phyloP scores from a whole-genome alignment of 2,888 invertebrate genomes.

The Stenoptilia bipunctidactyla region DNA sequence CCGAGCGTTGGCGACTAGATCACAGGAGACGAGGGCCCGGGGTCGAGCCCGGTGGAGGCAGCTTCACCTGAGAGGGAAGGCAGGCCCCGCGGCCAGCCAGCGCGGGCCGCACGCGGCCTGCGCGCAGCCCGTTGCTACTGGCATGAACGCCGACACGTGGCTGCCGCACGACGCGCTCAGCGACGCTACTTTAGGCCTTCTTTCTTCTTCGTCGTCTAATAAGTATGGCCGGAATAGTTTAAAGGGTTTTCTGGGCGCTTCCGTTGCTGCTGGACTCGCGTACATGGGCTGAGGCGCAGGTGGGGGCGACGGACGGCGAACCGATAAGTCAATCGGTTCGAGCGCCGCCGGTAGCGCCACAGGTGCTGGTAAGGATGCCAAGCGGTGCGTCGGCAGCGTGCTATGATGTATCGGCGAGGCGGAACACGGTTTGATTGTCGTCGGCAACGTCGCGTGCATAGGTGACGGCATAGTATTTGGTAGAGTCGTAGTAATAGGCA shows the following conservation, averaged over 20 bases:
- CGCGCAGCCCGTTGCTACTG: constrained; percentile 53
- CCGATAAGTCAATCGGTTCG: constrained; percentile 51
- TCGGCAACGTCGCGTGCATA: constrained; percentile 22
- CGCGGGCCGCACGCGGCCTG: constrained; percentile 58
- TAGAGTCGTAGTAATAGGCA: constrained; percentile 25
- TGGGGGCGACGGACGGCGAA: constrained; percentile 42
- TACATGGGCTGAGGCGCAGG: constrained; percentile 38
- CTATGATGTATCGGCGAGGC: constrained; percentile 14
- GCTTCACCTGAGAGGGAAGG: constrained; percentile 64
- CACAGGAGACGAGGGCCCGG: constrained; percentile 55
- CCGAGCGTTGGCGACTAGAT: constrained; percentile 67
- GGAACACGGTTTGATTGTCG: constrained; percentile 9
- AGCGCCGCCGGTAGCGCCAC: constrained; percentile 30
- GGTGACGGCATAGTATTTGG: constrained; percentile 23
- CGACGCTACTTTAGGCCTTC: constrained; percentile 41
- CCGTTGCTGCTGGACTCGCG: constrained; percentile 29
- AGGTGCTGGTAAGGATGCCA: constrained; percentile 24
- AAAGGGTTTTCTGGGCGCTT: constrained; percentile 72
- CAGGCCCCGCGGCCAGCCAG: constrained; percentile 78
- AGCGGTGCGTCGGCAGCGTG: constrained; percentile 23
- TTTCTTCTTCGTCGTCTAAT: constrained; percentile 73
- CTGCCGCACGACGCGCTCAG: constrained; percentile 42
- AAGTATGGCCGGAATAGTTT: constrained; percentile 85
- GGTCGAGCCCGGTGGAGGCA: constrained; percentile 43
- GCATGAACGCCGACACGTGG: constrained; percentile 60